These are phyloP conservation scores for Orthonychiurus folsomi DNA, from an alignment of 2,888 invertebrate genomes.

Conservation along the genomic window DNA sequence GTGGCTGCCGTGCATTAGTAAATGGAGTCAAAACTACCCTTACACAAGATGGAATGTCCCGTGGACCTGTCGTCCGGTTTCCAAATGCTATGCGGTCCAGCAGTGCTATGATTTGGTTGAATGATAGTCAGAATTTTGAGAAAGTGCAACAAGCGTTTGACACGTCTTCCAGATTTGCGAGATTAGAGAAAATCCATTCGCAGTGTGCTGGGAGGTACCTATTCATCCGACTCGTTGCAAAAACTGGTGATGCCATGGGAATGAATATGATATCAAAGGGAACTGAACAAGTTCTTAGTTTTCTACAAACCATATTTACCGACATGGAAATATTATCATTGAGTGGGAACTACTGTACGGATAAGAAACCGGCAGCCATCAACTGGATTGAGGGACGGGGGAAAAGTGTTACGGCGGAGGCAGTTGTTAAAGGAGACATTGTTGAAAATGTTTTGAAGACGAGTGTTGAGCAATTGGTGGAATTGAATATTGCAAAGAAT, in stretches of 20 bases:
- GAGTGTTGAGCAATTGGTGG: conserved; percentile 71
- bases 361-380: conserved; percentile 94
- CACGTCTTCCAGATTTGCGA: conserved; percentile 81
- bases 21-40: conserved; percentile 76
- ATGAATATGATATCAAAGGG: conserved; percentile 62
- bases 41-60: conserved; percentile 89
- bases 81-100: conserved; percentile 66
- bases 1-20: conserved; percentile 80
- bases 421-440: conserved; percentile 66
- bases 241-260: conserved; percentile 99
- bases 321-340: conserved; percentile 90
- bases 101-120: conserved; percentile 59
- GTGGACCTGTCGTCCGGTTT: conserved; percentile 88
- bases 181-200: conserved; percentile 68
- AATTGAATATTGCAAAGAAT: conserved; percentile 87
- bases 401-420: conserved; percentile 91
- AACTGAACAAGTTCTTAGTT: conserved; percentile 73
- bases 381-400: conserved; percentile 94
- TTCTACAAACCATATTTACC: conserved; percentile 63
- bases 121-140: conserved; percentile 64
- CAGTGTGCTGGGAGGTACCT: conserved; percentile 78
- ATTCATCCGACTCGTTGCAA: conserved; percentile 84
- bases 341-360: conserved; percentile 95
- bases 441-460: conserved; percentile 76
- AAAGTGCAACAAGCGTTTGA: conserved; percentile 79